Evolutionary conservation across 2,797 vertebrate species (phyloP).

Genomic region (Parambassis ranga): DNA sequence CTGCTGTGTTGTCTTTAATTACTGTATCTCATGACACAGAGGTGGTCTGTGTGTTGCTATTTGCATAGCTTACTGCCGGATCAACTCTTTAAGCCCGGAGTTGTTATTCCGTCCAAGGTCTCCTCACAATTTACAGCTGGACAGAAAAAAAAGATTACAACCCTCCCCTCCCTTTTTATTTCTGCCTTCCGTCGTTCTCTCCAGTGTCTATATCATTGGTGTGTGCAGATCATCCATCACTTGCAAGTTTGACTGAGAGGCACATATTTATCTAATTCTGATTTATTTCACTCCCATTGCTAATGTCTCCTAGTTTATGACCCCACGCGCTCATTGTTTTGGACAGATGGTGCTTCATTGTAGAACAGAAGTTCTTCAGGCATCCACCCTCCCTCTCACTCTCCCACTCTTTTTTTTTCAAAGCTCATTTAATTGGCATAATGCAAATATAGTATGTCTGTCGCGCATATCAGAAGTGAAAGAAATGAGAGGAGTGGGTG

Average conservation of each 20-base stretch:
- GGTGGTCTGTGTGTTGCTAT: constrained; percentile 72
- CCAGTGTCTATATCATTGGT: constrained; percentile 60
- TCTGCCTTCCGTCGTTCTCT: constrained; percentile 31
- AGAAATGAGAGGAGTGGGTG: background rate
- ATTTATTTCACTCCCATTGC: constrained; percentile 73
- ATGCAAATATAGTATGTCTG: constrained; percentile 82
- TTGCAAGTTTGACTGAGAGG: constrained; percentile 69
- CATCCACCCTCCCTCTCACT: constrained; percentile 36
- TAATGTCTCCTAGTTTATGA: constrained; percentile 80
- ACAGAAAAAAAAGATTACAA: constrained; percentile 41
- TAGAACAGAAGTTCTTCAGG: constrained; percentile 68
- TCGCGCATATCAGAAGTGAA: constrained; percentile 53
- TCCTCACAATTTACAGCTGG: constrained; percentile 59
- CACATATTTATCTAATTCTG: constrained; percentile 80
- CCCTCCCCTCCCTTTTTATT: constrained; percentile 17
- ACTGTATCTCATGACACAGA: constrained; percentile 74
- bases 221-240: constrained; percentile 67
- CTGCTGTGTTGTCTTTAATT: constrained; percentile 77
- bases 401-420: constrained; percentile 82
- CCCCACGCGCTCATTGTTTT: constrained; percentile 69
- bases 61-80: constrained; percentile 72
- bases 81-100: constrained; percentile 70
- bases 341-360: constrained; percentile 81
- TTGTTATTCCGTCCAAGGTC: constrained; percentile 69
- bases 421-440: constrained; percentile 89